Conservation (phyloP, 2,888 invertebrate species). For the Achlya flavicornis region DNA sequence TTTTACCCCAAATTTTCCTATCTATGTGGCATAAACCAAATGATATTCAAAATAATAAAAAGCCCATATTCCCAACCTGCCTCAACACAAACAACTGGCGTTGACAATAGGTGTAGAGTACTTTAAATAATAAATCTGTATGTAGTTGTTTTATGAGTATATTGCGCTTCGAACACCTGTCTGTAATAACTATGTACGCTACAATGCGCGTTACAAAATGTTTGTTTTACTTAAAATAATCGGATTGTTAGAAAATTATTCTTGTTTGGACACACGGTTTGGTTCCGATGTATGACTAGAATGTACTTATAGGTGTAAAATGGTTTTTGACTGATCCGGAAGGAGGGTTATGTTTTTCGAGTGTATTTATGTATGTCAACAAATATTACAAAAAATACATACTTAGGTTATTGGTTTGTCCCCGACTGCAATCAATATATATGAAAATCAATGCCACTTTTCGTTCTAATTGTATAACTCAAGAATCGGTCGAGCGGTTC, state of each 20-base stretch:
- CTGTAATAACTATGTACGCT: constrained; percentile 43
- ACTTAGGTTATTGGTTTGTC: no score
- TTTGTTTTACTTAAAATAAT: constrained; percentile 19
- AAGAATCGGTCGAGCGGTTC: no score
- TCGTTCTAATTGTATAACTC: no score
- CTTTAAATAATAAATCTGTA: constrained; percentile 73
- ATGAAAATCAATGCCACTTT: no score
- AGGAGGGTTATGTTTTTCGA: no score
- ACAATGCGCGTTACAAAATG: constrained; percentile 26
- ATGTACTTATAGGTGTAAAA: no score
- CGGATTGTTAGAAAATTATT: not conserved
- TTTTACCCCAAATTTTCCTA: no score
- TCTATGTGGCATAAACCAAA: not conserved
- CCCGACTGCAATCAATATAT: no score
- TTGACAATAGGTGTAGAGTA: constrained; percentile 62
- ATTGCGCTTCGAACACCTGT: constrained; percentile 66
- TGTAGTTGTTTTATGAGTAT: constrained; percentile 73
- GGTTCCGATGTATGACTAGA: not conserved
- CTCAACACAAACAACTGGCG: constrained; percentile 57
- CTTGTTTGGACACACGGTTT: not conserved
- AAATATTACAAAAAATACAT: no score
- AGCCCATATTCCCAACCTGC: constrained; percentile 33
- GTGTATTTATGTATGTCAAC: no score
- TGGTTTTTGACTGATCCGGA: no score
- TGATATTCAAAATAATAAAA: constrained; percentile 23